phyloP scores from a whole-genome alignment of 1,140 invertebrate genomes.

The Drosophila sechellia region DNA sequence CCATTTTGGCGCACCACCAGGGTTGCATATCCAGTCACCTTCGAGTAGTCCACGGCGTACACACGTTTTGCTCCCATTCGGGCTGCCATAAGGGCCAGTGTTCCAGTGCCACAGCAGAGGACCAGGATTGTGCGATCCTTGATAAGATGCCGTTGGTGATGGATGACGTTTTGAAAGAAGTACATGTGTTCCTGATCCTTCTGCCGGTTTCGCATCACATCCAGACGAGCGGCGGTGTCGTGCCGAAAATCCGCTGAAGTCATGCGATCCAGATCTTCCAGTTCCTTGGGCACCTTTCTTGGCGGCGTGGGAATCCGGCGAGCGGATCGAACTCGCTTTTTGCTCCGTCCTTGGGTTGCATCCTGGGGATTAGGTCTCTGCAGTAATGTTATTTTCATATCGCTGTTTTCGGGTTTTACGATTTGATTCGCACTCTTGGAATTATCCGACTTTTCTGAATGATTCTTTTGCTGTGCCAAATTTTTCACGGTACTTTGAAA shows the following conservation, averaged over 20 bases:
- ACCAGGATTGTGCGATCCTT: slow-evolving; percentile 97
- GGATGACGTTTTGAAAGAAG: slow-evolving; percentile 98
- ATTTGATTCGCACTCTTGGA: no score
- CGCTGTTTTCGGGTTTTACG: background rate
- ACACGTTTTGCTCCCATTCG: slow-evolving; percentile 97
- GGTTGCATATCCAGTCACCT: slow-evolving; percentile 97
- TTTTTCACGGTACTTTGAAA: background rate
- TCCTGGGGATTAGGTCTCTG: background rate
- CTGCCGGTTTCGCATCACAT: slow-evolving; percentile 99
- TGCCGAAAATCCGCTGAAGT: slow-evolving; percentile 62
- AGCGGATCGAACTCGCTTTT: background rate
- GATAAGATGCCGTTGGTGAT: slow-evolving; percentile 98
- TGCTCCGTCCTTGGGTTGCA: background rate
- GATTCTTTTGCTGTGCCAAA: background rate
- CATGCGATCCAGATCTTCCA: slow-evolving; percentile 51
- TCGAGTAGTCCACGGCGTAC: slow-evolving; percentile 97
- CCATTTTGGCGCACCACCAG: slow-evolving; percentile 90
- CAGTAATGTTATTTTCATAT: background rate
- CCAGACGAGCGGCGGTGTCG: slow-evolving; percentile 93
- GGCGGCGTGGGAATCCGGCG: slow-evolving; percentile 21
- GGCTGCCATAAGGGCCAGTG: slow-evolving; percentile 99
- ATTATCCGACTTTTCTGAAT: background rate
- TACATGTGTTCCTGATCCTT: slow-evolving; percentile 98
- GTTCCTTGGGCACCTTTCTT: slow-evolving; percentile 32
- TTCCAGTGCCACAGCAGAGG: slow-evolving; percentile 98